Evolutionary conservation across 2,888 invertebrate species (phyloP), one percentile per base, ranked within the genome.

Genomic region (Pterostichus madidus): DNA sequence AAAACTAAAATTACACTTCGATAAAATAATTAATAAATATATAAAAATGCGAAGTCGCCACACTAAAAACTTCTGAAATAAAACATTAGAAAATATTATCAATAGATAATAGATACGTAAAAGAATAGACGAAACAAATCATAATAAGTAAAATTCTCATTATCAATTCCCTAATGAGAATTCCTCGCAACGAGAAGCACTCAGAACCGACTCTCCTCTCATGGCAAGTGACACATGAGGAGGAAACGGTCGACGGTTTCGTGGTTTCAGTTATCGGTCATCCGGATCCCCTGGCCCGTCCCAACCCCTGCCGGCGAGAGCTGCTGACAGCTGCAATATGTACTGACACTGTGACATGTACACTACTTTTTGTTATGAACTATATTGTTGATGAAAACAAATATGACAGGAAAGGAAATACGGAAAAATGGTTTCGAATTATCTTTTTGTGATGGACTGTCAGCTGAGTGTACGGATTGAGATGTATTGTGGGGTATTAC

Each of bases 271-370:
- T 71, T 71, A 71, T 71, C 71, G 44, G 71, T 17, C 44, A 44
- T 46, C 71, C 46, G 15, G 44, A 15, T 24, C 46, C 44, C 46
- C 46, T 24, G 11, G 39, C 39, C 68, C n/a, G 13, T 13, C 39
- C n/a, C 5, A 4, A 13, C 46, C 46, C 17, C 15, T 11, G 10
- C 46, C 13, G 46, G 5, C 35, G 32, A 11, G 35, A 24, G 32
- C 75, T 61, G 78, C 75, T 78, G 78, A 78, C 78, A 78, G 78
- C 78, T 78, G 76, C 76, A 76, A 76, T 76, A 76, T 76, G 52
- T 56, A 53, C 76, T 32, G 56, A 53, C 76, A 31, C 39, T 44
- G 11, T 59, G 78, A 39, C 59, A 78, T 78, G 78, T 31, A 78
- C 78, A 61, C 17, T 61, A 61, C 56, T 78, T 78, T 78, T 78